phyloP scores from a whole-genome alignment of 2,888 invertebrate species.

The Venustoraphidia nigricollis region DNA sequence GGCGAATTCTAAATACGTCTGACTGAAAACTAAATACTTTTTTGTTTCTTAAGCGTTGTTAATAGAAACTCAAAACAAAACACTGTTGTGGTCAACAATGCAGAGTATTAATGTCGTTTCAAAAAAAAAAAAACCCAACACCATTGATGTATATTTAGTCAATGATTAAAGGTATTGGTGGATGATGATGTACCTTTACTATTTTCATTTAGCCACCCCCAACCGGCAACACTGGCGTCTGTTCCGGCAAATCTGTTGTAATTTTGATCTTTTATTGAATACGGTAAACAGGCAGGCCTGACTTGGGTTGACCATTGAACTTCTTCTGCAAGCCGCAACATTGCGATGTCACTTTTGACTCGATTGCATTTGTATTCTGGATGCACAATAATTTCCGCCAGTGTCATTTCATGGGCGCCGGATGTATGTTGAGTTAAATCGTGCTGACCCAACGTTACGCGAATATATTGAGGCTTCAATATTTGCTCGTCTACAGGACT shows the following conservation, averaged over 20 bases:
- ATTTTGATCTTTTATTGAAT: slow-evolving; percentile 29
- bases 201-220: slow-evolving; percentile 74
- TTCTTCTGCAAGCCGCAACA: slow-evolving; percentile 49
- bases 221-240: slow-evolving; percentile 61
- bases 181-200: slow-evolving; percentile 24
- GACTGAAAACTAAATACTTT: too few species aligned
- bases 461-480: slow-evolving; percentile 45
- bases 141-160: too few species aligned
- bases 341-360: slow-evolving; percentile 53
- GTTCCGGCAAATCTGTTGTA: slow-evolving; percentile 36
- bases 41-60: too few species aligned
- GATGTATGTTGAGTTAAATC: slow-evolving; percentile 43
- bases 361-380: slow-evolving; percentile 54
- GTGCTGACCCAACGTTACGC: slow-evolving; percentile 54
- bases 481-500: slow-evolving; percentile 47
- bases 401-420: slow-evolving; percentile 28
- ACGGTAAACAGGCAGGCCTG: slow-evolving; percentile 64
- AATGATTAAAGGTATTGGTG: too few species aligned
- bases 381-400: slow-evolving; percentile 47
- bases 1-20: too few species aligned
- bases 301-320: slow-evolving; percentile 54
- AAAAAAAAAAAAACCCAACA: too few species aligned
- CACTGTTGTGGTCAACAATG: too few species aligned
- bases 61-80: too few species aligned
- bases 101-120: too few species aligned